A percentile compares a stretch with the other conserved stretches of the same genome.
These are phyloP conservation scores for Steatornis caripensis DNA, from an alignment of 2,113 vertebrate species.

Conservation along the genomic window DNA sequence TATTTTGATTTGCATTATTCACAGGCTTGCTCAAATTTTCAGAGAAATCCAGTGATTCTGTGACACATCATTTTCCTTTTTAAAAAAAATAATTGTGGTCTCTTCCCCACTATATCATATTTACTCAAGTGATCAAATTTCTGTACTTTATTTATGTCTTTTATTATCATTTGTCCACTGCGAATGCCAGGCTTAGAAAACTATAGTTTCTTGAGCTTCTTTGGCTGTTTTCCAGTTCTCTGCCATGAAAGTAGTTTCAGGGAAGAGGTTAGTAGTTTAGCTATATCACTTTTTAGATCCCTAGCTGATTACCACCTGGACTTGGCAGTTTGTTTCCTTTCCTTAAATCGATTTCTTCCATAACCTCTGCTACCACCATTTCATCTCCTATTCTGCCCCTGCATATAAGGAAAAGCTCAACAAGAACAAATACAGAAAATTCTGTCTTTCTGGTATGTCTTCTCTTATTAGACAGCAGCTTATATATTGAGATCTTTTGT, in stretches of 20 bases:
- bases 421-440: not conserved
- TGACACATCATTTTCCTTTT: not conserved
- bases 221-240: not conserved
- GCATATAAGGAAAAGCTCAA: not conserved
- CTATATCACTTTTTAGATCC: not conserved
- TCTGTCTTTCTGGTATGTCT: not conserved
- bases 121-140: not conserved
- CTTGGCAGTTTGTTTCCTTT: not conserved
- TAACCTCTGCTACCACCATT: not conserved
- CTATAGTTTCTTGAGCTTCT: not conserved
- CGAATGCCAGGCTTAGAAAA: not conserved
- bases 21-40: not conserved
- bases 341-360: not conserved
- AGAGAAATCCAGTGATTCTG: not conserved
- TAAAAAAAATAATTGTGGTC: not conserved
- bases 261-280: not conserved
- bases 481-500: not conserved
- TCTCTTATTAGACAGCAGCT: not conserved
- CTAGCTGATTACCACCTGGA: not conserved
- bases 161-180: not conserved
- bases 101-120: not conserved
- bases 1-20: not conserved
- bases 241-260: not conserved
- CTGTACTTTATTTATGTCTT: not conserved
- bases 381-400: not conserved